Evolutionary conservation across 2,797 vertebrate species (phyloP).

Genomic region (Sternotherus odoratus): DNA sequence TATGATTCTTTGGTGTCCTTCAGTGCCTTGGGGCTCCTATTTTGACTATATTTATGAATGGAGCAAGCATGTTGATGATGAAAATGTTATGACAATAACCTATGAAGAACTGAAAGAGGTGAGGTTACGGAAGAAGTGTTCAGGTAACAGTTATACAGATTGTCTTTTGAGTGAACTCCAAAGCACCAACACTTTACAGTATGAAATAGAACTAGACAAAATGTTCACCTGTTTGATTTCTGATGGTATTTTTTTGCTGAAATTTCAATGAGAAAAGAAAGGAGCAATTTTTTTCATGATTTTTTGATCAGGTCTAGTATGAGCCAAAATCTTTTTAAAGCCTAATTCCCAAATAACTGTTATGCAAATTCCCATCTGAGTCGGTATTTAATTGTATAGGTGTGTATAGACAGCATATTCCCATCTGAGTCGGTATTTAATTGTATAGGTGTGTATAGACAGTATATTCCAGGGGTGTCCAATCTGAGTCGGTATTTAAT

Average conservation of each 20-base stretch:
- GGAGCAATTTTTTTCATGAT: background rate
- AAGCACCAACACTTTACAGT: accelerated
- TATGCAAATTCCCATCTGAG: background rate
- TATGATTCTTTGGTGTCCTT: background rate
- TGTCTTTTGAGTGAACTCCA: background rate
- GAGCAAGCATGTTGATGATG: slow-evolving; percentile 84
- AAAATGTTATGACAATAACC: slow-evolving; percentile 82
- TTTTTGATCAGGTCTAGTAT: background rate
- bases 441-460: accelerated
- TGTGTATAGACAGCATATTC: background rate
- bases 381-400: accelerated
- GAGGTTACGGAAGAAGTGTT: background rate
- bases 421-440: background rate
- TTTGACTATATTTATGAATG: slow-evolving; percentile 85
- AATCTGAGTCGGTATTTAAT: background rate
- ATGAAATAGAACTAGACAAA: background rate
- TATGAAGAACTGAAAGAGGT: slow-evolving; percentile 87
- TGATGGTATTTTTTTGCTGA: background rate
- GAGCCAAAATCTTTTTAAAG: background rate
- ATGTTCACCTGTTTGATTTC: background rate
- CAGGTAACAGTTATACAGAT: background rate
- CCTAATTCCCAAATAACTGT: background rate
- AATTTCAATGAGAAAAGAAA: background rate
- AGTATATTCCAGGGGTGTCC: too few species aligned
- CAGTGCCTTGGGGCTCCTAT: slow-evolving; percentile 88